phyloP scores from a whole-genome alignment of 2,888 invertebrate species.

The Eristalis pertinax region DNA sequence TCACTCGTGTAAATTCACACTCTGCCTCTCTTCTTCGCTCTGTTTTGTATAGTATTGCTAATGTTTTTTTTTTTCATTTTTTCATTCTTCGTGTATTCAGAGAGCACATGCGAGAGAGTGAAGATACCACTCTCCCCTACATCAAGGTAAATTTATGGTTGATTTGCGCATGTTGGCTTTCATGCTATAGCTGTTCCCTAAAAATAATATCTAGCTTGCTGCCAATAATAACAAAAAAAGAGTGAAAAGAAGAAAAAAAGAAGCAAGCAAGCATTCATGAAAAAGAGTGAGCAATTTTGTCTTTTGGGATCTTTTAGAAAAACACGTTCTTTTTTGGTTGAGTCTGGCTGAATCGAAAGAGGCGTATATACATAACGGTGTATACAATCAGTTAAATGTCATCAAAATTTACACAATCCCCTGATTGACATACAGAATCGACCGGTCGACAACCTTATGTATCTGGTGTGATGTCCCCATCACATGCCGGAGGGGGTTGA shows the following conservation, averaged over 20 bases:
- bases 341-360: constrained; percentile 35
- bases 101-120: not conserved
- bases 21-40: not conserved
- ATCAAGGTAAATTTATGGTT: constrained; percentile 46
- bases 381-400: constrained; percentile 33
- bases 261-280: not conserved
- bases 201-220: constrained; percentile 65
- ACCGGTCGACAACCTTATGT: constrained; percentile 70
- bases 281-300: constrained; percentile 31
- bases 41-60: not conserved
- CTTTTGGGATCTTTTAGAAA: not conserved
- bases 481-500: constrained; percentile 39
- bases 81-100: constrained; percentile 3
- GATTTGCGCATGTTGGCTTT: constrained; percentile 62
- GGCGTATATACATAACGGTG: not conserved
- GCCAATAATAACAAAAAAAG: constrained; percentile 64
- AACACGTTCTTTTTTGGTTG: not conserved
- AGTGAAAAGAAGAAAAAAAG: not conserved
- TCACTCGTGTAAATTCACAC: not conserved
- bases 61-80: not conserved
- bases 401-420: constrained; percentile 20
- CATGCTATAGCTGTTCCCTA: constrained; percentile 42
- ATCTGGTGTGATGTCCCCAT: constrained; percentile 4
- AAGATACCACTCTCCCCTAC: not conserved
- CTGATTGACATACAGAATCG: constrained; percentile 47